These are phyloP conservation scores for Uria lomvia DNA, from an alignment of 2,113 vertebrate genomes.

Conservation along the genomic window DNA sequence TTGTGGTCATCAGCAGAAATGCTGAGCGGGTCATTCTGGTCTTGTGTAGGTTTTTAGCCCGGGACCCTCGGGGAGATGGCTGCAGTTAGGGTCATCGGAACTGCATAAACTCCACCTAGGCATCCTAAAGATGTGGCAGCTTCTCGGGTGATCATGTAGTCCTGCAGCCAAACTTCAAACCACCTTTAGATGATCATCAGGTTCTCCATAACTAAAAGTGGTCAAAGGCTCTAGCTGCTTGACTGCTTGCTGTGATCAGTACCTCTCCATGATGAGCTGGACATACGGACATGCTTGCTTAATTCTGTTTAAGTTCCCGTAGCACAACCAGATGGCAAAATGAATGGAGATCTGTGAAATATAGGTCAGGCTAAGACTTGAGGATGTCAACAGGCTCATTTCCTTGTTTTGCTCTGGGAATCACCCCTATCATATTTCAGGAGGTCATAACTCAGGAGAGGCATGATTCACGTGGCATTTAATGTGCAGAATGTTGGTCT, in stretches of 20 bases:
- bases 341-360: not conserved
- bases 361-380: not conserved
- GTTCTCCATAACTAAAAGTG: not conserved
- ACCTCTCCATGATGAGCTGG: not conserved
- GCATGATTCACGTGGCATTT: not conserved
- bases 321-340: not conserved
- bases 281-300: not conserved
- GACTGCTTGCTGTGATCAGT: not conserved
- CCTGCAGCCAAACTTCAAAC: not conserved
- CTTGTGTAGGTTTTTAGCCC: fast-evolving
- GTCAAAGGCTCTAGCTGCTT: not conserved
- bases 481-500: not conserved
- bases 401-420: constrained; percentile 26
- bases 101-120: not conserved
- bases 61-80: not conserved
- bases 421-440: not conserved
- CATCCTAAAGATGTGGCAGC: not conserved
- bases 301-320: not conserved
- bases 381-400: not conserved
- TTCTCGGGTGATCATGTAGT: not conserved
- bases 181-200: not conserved
- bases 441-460: not conserved
- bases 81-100: not conserved
- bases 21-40: not conserved
- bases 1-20: not conserved